Base-by-base conservation (phyloP, 2,888 invertebrate genomes). In the Troglohyphantes excavatus region DNA sequence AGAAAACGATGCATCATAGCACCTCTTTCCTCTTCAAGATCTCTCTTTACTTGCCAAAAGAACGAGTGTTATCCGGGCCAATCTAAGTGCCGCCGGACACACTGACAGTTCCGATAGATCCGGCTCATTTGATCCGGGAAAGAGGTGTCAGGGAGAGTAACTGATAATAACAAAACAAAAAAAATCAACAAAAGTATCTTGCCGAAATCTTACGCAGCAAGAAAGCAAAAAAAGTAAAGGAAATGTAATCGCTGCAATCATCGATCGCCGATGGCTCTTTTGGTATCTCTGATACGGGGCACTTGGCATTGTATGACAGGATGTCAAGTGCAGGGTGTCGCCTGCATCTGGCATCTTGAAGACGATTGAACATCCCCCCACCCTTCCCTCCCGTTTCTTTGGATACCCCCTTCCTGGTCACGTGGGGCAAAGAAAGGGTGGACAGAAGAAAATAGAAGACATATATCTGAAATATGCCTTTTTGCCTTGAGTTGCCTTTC, bases 181-280 rank as follows among this genome's bases (percentile, higher is more conserved):
- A 53, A n/a, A 7, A n/a, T 3, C 39, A 7, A n/a, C n/a, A 33
- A 33, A 33, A 33, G 9, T 33, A 33, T 33, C 3, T 33, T 33
- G 9, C 9, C 33, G 53, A 53, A 53, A 53, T 53, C 13, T 53
- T n/a, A n/a, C n/a, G 17, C n/a, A 17, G 17, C 13, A n/a, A 53
- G 5, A 53, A 53, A 53, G 5, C 17, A 53, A 13, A 5, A n/a
- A n/a, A 53, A 53, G 53, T 53, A 53, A 53, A 53, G n/a, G n/a
- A 17, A 53, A 53, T n/a, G 53, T 53, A 53, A 53, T 53, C 53
- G 53, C 53, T n/a, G 53, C 53, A 53, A 53, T 53, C 53, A 53
- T 53, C 53, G 53, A 53, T 53, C n/a, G 53, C 39, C 39, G 39
- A 39, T 11, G 39, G 39, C 17, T 5, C 53, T n/a, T 53, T 13